Base-by-base conservation (phyloP, 1,140 invertebrate genomes). In the Megathymus violae region DNA sequence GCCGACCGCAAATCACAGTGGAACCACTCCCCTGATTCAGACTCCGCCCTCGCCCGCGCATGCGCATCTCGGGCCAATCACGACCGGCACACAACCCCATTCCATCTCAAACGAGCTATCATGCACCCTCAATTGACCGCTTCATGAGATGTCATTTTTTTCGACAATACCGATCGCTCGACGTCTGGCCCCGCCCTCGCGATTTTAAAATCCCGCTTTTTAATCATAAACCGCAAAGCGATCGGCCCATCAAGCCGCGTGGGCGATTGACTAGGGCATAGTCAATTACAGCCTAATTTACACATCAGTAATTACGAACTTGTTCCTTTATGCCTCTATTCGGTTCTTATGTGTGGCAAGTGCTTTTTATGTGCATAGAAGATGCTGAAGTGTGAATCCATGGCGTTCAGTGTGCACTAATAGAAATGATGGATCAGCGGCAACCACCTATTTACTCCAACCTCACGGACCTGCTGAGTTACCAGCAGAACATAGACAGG, bases 1-100 rank as follows among this genome's bases (percentile, higher is more conserved):
- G 43, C 41, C 69, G 76, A 89, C 87, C 85, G 82, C 87, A 89
- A 88, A 89, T 89, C 87, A 88, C 82, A 70, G 81, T 66, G 59
- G 69, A 64, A 82, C 80, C 84, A 84, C 84, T 80, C 85, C 87
- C 80, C 76, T 64, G 76, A 80, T 81, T 79, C 76, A 69, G 76
- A 70, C 71, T 69, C 65, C 87, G 78, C 78, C 87, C 68, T 25
- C 9, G 34, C 17, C 27, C 62, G 56, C 81, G 80, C 87, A 85
- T 78, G 85, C 87, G 87, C 70, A 5, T 0, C n/a, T 3, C 36
- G 22, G 19, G 27, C 84, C 88, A 89, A 88, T 89, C 69, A 44
- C 9, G 59, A 5, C 47, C 25, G 50, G 22, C 64, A 46, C 56
- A 31, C 46, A 22, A 69, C 68, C 76, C 78, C 71, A 31, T 17